Base-by-base conservation (phyloP, 2,888 invertebrate species). In the Lasioglossum oenotherae region DNA sequence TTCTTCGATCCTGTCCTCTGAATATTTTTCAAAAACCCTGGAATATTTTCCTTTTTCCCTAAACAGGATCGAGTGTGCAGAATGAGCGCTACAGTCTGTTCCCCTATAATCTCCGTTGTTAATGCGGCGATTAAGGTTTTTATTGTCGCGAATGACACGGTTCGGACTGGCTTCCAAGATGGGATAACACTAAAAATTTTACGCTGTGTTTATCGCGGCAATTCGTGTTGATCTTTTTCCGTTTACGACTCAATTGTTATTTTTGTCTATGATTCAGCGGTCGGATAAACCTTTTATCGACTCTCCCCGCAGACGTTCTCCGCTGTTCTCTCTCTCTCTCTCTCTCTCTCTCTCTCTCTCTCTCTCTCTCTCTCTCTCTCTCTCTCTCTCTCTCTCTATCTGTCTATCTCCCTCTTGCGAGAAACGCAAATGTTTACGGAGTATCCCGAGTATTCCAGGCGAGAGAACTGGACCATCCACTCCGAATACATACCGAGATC, bases 401-500 rank as follows among this genome's bases (percentile, higher is more conserved):
- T 35, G 5, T n/a, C 14, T 12, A 44, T 78, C 53, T 35, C 44
- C 49, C 23, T 8, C 53, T n/a, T 53, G 23, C 53, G 71, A 67
- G 4, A 14, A 4, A 69, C 44, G 46, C 67, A 64, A 69, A 27
- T 71, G 19, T 81, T 81, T n/a, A 73, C 10, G n/a, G 16, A 23
- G 19, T 41, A 53, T 75, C 35, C 44, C 53, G 41, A 77, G n/a
- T 72, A 75, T 81, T 81, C 44, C 16, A 38, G 64, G 19, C 57
- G 57, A 69, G 83, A 81, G 78, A 91, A 91, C 81, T 88, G 85
- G 91, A 88, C 86, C 91, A 89, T 91, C 88, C 90, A 90, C 90
- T 90, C 60, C 85, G 87, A 83, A 91, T 91, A 88, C 85, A 91
- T 91, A 88, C 85, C 86, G 81, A 81, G 89, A 91, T 92, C 90